Evolutionary conservation across 2,888 invertebrate species (phyloP).

Genomic region (Amblyjoppa proteus): DNA sequence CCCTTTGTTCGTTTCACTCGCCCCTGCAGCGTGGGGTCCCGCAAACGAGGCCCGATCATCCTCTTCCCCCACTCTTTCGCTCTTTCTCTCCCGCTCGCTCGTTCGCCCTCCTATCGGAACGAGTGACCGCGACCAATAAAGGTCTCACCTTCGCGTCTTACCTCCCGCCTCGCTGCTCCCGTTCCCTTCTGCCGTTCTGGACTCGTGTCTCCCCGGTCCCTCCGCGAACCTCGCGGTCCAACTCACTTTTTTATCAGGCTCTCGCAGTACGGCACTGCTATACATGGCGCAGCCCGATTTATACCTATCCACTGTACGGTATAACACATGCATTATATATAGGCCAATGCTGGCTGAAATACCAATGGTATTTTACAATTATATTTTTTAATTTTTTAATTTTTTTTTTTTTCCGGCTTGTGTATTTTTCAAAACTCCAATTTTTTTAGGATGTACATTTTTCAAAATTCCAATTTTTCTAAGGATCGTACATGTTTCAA

Average conservation of each 20-base stretch:
- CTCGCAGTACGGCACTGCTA: background rate
- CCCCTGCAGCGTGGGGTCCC: conserved; percentile 57
- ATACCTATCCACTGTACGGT: background rate
- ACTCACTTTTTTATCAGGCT: conserved; percentile 30
- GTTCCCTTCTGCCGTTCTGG: conserved; percentile 15
- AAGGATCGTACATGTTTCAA: no score
- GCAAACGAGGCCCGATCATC: conserved; percentile 36
- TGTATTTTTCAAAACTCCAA: background rate
- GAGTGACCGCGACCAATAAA: conserved; percentile 43
- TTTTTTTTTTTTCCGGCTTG: no score
- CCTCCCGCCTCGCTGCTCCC: conserved; percentile 20
- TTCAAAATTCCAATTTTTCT: no score
- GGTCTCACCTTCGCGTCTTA: conserved; percentile 56
- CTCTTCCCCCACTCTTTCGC: conserved; percentile 21
- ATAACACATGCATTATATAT: background rate
- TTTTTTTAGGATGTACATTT: background rate
- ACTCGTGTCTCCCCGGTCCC: conserved; percentile 10
- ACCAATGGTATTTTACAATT: background rate
- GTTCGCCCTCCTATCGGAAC: conserved; percentile 24
- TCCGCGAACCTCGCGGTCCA: conserved; percentile 35
- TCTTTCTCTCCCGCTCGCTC: background rate
- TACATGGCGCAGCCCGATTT: background rate
- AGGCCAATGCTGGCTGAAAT: background rate
- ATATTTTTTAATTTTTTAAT: background rate
- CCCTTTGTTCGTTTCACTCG: conserved; percentile 75